Evolutionary conservation across 2,888 invertebrate genomes (phyloP).

Genomic region (Eulithis testata): DNA sequence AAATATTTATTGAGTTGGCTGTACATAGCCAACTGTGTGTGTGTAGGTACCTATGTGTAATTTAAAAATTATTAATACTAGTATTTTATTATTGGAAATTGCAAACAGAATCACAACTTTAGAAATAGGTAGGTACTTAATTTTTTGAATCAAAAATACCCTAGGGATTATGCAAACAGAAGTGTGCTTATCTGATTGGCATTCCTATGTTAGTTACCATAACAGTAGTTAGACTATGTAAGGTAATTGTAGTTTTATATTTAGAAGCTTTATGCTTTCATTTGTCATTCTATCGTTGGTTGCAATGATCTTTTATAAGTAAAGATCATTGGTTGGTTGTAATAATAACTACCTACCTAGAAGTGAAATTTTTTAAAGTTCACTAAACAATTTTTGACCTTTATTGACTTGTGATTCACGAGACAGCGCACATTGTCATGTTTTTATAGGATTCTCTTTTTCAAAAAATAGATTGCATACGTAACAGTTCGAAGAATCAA

Average conservation of each 20-base stretch:
- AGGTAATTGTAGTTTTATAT: slow-evolving; percentile 1
- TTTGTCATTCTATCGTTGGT: slow-evolving; percentile 1
- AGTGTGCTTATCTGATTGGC: slow-evolving; percentile 8
- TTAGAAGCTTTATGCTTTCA: slow-evolving; percentile 1
- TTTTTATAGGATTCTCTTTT: too few relatives aligned
- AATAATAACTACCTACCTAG: neutral
- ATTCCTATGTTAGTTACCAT: slow-evolving; percentile 28
- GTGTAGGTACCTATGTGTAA: neutral
- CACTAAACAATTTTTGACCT: too few relatives aligned
- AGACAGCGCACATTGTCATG: too few relatives aligned
- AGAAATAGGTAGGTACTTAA: neutral
- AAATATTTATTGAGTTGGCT: slow-evolving; percentile 23
- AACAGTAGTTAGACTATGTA: slow-evolving; percentile 11
- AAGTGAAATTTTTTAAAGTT: neutral
- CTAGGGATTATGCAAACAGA: slow-evolving; percentile 1
- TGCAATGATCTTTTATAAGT: neutral
- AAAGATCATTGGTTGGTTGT: neutral
- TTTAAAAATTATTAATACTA: slow-evolving; percentile 6
- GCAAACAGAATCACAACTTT: slow-evolving; percentile 12
- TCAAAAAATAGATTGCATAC: neutral
- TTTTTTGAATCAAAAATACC: neutral
- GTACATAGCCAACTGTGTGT: too few relatives aligned
- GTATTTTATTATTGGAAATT: neutral
- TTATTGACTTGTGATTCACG: too few relatives aligned
- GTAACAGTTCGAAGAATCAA: slow-evolving; percentile 2